Evolutionary conservation across 2,888 invertebrate genomes (phyloP), one percentile per base, ranked within the genome.

Genomic region (Lottia scabra): DNA sequence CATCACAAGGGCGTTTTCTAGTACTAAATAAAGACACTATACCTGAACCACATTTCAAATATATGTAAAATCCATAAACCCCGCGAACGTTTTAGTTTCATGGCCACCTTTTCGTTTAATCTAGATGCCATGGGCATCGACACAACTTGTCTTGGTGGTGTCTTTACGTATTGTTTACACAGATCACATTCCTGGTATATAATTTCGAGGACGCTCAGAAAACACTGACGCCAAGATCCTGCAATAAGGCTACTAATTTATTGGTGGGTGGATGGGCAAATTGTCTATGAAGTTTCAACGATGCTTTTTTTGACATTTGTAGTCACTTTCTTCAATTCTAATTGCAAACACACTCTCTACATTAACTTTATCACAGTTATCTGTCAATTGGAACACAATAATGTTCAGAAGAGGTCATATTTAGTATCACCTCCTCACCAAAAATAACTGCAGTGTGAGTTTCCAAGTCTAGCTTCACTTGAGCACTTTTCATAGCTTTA

Each of bases 1-100:
- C 70, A 46, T 72, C 68, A 46, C 63, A 67, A 2, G 73, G 65
- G 44, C 44, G 65, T 48, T 76, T 74, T 63, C 74, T 56, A 15
- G 13, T 19, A 16, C 72, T 75, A 65, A 74, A 45, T 46, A n/a
- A 71, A 67, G 16, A 71, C 38, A 10, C 67, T 67, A 27, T 73
- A 67, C 44, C 70, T 65, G 2, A 70, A 73, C 63, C 66, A 73
- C 63, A 70, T 73, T 63, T 73, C 73, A 45, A 64, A 67, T 16
- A 74, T 27, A 45, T 74, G 56, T 8, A 74, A 48, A 48, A 71
- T 71, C 65, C 71, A 74, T 48, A 27, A 16, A 15, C 62, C 73
- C 27, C 27, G 43, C 56, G 43, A 68, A 27, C 30, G 56, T 38
- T 68, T 68, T 30, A 68, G 38, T 16, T 71, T 45, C 66, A 71